Conservation (phyloP, 2,888 invertebrate genomes). For the Sisyra terminalis region DNA sequence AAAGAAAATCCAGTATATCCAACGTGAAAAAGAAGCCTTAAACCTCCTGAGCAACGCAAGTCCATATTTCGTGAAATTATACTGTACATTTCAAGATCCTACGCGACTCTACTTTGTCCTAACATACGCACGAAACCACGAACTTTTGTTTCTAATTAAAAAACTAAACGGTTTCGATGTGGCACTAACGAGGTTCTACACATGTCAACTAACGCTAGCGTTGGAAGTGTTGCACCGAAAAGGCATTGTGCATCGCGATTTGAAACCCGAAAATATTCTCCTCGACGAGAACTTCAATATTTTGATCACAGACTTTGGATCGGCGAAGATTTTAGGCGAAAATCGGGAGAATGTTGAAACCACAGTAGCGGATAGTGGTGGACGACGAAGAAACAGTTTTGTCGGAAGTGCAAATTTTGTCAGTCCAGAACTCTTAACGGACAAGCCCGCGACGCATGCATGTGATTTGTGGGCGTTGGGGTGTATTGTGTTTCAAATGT, state of each 20-base stretch:
- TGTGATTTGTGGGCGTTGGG: constrained; percentile 97
- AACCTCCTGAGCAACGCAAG: constrained; percentile 64
- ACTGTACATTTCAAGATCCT: constrained; percentile 91
- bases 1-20: constrained; percentile 83
- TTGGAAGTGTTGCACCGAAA: constrained; percentile 80
- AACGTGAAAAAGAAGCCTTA: constrained; percentile 87
- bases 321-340: constrained; percentile 61
- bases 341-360: constrained; percentile 8
- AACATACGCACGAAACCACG: constrained; percentile 89
- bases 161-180: constrained; percentile 81
- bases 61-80: constrained; percentile 85
- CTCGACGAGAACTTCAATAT: constrained; percentile 93
- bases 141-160: constrained; percentile 81
- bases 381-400: constrained; percentile 64
- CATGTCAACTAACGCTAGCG: constrained; percentile 83
- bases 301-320: constrained; percentile 93
- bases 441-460: constrained; percentile 44
- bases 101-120: constrained; percentile 89
- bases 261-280: constrained; percentile 96
- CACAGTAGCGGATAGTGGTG: constrained; percentile 23
- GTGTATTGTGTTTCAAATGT: constrained; percentile 94
- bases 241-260: constrained; percentile 85
- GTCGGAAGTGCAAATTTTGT: constrained; percentile 99
- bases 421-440: constrained; percentile 83
- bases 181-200: constrained; percentile 81